Evolutionary conservation across 2,113 vertebrate species (phyloP).

Genomic region (Gasterosteus nipponicus): DNA sequence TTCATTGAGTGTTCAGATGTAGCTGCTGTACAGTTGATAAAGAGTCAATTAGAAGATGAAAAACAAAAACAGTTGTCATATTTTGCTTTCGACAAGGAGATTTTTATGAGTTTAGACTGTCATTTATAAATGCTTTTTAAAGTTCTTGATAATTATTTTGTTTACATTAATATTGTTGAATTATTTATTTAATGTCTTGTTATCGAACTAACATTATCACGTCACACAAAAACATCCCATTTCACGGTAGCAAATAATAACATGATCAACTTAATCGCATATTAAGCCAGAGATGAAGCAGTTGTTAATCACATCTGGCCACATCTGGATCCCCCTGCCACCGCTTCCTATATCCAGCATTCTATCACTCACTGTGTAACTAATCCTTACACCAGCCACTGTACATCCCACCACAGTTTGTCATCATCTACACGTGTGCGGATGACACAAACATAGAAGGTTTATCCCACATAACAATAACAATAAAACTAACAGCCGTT

Average conservation of each 20-base stretch:
- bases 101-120: not conserved
- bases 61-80: constrained; percentile 5
- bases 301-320: not conserved
- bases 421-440: not conserved
- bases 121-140: not conserved
- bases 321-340: not conserved
- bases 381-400: not conserved
- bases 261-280: not conserved
- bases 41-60: constrained; percentile 59
- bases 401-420: not conserved
- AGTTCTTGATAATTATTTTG: not conserved
- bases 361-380: not conserved
- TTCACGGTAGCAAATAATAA: not conserved
- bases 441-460: not conserved
- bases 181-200: not conserved
- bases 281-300: not conserved
- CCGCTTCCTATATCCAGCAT: not conserved
- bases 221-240: not conserved
- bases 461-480: not conserved
- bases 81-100: not conserved
- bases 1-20: constrained; percentile 43
- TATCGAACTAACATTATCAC: not conserved
- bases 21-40: constrained; percentile 64
- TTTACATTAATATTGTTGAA: not conserved
- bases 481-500: not conserved